Percentiles rank a stretch among this genome's conserved stretches.
phyloP scores from a whole-genome alignment of 1,140 invertebrate species.

The Brachionus asplanchnoidis region DNA sequence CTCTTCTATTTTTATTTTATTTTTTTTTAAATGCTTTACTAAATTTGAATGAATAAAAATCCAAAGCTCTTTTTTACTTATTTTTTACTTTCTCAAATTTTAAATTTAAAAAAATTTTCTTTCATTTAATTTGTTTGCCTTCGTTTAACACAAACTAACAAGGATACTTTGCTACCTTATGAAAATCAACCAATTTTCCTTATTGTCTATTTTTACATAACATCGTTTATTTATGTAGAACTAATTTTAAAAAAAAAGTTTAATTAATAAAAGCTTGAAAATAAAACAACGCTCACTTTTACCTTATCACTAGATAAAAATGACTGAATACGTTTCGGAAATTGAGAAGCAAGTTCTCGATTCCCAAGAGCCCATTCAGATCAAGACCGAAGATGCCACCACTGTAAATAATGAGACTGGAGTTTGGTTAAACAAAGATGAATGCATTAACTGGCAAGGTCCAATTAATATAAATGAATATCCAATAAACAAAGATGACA shows the following conservation, averaged over 20 bases:
- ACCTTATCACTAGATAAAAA: neutral
- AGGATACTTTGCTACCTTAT: neutral
- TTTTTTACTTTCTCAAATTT: neutral
- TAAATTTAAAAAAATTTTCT: neutral
- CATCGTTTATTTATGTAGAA: neutral
- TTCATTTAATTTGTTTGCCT: neutral
- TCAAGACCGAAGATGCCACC: neutral
- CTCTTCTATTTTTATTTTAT: neutral
- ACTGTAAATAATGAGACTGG: neutral
- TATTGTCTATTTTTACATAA: slow-evolving; percentile 4
- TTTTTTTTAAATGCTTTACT: neutral
- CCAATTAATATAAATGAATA: slow-evolving; percentile 21
- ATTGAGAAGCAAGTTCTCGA: neutral
- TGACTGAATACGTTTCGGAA: neutral
- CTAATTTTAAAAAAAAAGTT: slow-evolving; percentile 15
- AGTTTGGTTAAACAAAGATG: neutral
- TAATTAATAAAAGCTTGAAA: slow-evolving; percentile 27
- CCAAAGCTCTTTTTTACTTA: neutral
- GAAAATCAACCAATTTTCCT: neutral
- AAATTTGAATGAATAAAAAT: slow-evolving; percentile 6
- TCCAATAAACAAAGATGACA: slow-evolving; percentile 20
- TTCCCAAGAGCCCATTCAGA: neutral
- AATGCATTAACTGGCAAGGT: neutral
- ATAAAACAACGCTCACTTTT: neutral
- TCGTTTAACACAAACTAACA: neutral